phyloP scores from a whole-genome alignment of 2,888 invertebrate genomes.

The Cosmia pyralina region DNA sequence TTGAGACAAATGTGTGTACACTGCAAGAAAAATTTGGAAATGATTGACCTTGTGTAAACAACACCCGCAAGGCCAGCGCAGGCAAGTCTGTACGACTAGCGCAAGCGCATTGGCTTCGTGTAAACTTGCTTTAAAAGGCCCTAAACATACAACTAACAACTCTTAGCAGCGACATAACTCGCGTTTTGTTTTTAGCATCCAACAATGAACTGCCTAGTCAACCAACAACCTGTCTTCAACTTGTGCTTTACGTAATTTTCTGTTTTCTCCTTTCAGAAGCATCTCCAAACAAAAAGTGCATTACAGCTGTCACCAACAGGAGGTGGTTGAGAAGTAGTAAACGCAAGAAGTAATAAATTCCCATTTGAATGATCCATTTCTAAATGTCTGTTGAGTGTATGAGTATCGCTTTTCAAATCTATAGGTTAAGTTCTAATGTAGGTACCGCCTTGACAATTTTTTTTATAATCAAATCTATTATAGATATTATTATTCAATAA shows the following conservation, averaged over 20 bases:
- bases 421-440: constrained; percentile 63
- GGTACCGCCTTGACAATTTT: constrained; percentile 55
- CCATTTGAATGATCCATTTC: constrained; percentile 7
- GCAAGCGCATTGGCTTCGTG: too few relatives aligned
- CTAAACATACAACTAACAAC: not conserved
- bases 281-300: constrained; percentile 64
- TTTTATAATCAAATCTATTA: constrained; percentile 38
- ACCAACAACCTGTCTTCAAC: not conserved
- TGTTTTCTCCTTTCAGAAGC: constrained; percentile 73
- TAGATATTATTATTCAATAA: constrained; percentile 28
- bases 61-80: not conserved
- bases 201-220: not conserved
- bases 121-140: too few relatives aligned
- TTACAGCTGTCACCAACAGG: constrained; percentile 73
- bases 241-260: not conserved
- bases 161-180: not conserved
- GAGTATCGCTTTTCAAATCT: constrained; percentile 56
- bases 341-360: constrained; percentile 70
- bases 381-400: constrained; percentile 36
- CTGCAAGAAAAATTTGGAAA: not conserved
- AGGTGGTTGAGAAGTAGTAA: constrained; percentile 80
- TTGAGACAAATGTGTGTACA: not conserved
- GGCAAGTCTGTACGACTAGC: not conserved
- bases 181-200: not conserved
- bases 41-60: not conserved